Evolutionary conservation across 2,797 vertebrate genomes (phyloP).

Genomic region (Acanthiza pusilla): DNA sequence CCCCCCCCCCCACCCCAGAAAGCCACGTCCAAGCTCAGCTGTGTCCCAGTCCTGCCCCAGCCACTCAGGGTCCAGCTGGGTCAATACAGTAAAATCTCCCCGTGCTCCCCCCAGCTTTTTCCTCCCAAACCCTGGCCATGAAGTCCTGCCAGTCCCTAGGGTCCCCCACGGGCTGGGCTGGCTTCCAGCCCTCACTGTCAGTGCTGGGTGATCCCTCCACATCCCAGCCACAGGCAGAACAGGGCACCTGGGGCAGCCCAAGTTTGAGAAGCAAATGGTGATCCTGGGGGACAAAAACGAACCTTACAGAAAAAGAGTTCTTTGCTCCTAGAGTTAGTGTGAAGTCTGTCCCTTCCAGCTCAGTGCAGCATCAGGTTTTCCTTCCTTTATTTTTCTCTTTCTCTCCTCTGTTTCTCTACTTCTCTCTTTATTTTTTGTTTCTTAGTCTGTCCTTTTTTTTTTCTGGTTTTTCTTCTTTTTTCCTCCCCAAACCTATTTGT

Average conservation of each 20-base stretch:
- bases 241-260: background rate
- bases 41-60: background rate
- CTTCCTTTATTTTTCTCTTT: background rate
- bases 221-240: background rate
- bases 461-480: rapidly evolving
- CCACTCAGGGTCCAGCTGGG: background rate
- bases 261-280: background rate
- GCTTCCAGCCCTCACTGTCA: rapidly evolving
- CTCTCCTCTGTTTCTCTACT: background rate
- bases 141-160: background rate
- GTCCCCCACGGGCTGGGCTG: background rate
- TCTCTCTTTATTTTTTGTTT: background rate
- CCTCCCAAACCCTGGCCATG: rapidly evolving
- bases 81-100: background rate
- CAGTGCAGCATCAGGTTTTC: background rate
- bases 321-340: background rate
- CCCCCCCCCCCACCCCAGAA: background rate
- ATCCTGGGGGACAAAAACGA: background rate
- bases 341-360: background rate
- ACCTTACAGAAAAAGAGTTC: background rate
- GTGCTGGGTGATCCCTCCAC: background rate
- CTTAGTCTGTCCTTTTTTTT: rapidly evolving
- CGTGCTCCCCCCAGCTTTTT: rapidly evolving
- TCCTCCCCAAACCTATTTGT: rapidly evolving
- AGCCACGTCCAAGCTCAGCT: background rate